Evolutionary conservation across 2,797 vertebrate genomes (phyloP), one percentile per base, ranked within the genome.

Genomic region (Acanthurus lineatus): DNA sequence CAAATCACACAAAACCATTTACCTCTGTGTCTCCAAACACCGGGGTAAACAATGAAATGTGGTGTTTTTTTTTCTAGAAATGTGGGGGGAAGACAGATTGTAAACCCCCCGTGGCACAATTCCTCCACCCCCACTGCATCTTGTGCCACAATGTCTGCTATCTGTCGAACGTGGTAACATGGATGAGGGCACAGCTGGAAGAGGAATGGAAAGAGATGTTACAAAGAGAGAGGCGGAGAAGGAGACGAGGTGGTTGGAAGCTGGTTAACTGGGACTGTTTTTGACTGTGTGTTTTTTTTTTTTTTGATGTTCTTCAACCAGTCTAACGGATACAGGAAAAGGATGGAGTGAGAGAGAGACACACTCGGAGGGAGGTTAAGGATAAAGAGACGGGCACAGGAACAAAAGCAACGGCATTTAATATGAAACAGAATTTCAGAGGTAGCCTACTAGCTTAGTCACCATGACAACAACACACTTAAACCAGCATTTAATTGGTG

Each of bases 381-480:
- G 74, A 82, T 84, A 67, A 85, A 82, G 85, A 86, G 77, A 86
- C n/a, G 25, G 68, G 64, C 70, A 54, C 73, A 32, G 68, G 68
- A 85, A 91, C 87, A 90, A 90, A 91, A 88, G 86, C 83, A 68
- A 82, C 38, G 20, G 80, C 79, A 62, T 92, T 92, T 85, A 73
- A 87, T 84, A 87, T 85, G 73, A 91, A 92, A 91, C 78, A 74
- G 83, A 91, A 94, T 92, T 93, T 93, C 90, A 88, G 91, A 91
- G 89, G 89, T 91, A 78, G 86, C 75, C 82, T 61, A 71, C 83
- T 83, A 84, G 91, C 76, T 90, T 86, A 68, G 94, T 96, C 90
- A 58, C 94, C 91, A 94, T 95, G 92, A 94, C 91, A 93, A 96
- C 93, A 83, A 86, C 92, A 91, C 86, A 92, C 90, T 92, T 89